Base-by-base conservation (phyloP, 2,113 vertebrate species). In the Oxyura jamaicensis region DNA sequence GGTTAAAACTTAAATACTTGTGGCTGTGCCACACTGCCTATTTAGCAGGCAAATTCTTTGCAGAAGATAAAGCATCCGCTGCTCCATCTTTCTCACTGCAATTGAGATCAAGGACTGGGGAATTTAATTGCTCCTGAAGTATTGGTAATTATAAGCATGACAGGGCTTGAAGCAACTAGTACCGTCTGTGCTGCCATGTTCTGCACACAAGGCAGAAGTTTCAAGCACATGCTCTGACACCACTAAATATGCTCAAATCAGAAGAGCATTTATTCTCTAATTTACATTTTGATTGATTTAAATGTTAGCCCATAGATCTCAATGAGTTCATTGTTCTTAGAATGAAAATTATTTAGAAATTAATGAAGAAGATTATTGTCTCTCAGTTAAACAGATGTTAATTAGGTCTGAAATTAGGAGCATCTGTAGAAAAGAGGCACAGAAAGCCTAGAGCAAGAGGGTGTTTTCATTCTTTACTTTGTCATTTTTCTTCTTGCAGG, bases 401-500 rank as follows among this genome's bases (percentile, higher is more conserved):
- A 88, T 50, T 76, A 86, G 36, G 33, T 63, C 31, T 85, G 42
- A 82, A 73, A 28, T 73, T n/a, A 86, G 63, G 31, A 82, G 11
- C 56, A 39, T 69, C 44, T 60, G 2, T 80, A 59, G 55, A 94
- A 95, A 75, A 86, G 52, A 91, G 16, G 46, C 41, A 55, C 52
- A 88, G 42, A 86, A 94, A 91, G 41, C 2, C 15, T 67, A 91
- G 69, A 71, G 35, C 16, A 55, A 5, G 6, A 65, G 21, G 10
- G 7, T 60, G 44, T 80, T 52, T 86, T 12, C 22, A 46, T 83
- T 88, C 53, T 86, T 96, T 55, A 95, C 23, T 80, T 88, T 83
- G n/a, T 83, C 68, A 93, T 96, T 86, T 96, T 86, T 93, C 55
- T 75, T 92, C n/a, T 95, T 98, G 79, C 97, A 99, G 99, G 99